Base-by-base conservation (phyloP, 2,797 vertebrate species). In the Betta splendens region DNA sequence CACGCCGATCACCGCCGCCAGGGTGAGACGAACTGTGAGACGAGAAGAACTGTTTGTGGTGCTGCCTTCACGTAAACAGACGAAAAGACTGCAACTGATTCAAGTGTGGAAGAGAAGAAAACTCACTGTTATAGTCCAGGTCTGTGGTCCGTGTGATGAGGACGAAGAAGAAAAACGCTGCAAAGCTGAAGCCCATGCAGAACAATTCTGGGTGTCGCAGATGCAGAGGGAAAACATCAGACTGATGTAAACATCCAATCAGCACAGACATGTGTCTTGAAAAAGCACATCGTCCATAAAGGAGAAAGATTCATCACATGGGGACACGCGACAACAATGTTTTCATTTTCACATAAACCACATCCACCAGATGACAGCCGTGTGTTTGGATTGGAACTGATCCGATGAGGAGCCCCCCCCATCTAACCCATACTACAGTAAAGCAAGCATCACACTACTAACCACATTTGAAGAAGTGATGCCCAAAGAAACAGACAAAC, bases 391-490 rank as follows among this genome's bases (percentile, higher is more conserved):
- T 60, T 51, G 62, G 40, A 72, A 61, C 61, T 56, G 76, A 69
- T 47, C 46, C 36, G n/a, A n/a, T n/a, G n/a, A n/a, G n/a, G n/a
- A n/a, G n/a, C n/a, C n/a, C n/a, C n/a, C n/a, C n/a, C n/a, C n/a
- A n/a, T n/a, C n/a, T 5, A 26, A 55, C 15, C 25, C 35, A 15
- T 8, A 21, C 39, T 1, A 3, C 51, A 42, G 1, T 4, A 5
- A 18, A 1, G 7, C 13, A 3, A 42, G 38, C 11, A 7, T 26
- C 3, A 26, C 11, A 46, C 15, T 12, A 64, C 91, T 89, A 87
- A 98, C 97, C 96, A 87, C 92, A 94, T 90, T 98, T 98, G 87
- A 98, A 98, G 89, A 94, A 98, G 33, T 95, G 91, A 75, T 99
- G 97, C 15, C 97, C 97, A 31, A 93, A 90, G 85, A 96, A 97